Conservation (phyloP, 2,797 vertebrate genomes). For the Hemibagrus guttatus region DNA sequence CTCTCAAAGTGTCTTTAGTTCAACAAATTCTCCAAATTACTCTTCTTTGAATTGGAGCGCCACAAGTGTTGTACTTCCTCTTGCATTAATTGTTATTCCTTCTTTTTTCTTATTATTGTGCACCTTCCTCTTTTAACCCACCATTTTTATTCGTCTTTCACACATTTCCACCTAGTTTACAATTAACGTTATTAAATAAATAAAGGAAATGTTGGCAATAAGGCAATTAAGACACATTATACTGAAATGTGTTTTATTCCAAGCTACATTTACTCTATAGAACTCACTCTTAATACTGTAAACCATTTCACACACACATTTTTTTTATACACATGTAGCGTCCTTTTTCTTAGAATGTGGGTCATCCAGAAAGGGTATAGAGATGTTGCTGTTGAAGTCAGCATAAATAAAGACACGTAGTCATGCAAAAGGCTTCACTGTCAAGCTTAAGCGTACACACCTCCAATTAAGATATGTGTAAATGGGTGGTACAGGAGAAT, state of each 20-base stretch:
- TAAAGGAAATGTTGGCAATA: neutral
- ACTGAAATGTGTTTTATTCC: neutral
- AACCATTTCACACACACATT: neutral
- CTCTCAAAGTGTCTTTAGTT: conserved; percentile 51
- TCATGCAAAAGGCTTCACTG: conserved; percentile 24
- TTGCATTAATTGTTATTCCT: conserved; percentile 47
- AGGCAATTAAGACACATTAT: neutral
- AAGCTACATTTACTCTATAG: neutral
- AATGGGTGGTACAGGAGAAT: conserved; percentile 31
- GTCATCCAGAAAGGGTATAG: conserved; percentile 14
- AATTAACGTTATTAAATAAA: neutral
- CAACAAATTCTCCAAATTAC: conserved; percentile 41
- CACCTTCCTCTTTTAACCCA: conserved; percentile 35
- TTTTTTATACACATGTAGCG: neutral
- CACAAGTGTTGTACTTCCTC: conserved; percentile 49
- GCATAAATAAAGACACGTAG: conserved; percentile 33
- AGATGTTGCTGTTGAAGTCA: conserved; percentile 25
- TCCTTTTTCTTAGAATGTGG: neutral
- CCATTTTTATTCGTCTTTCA: conserved; percentile 17
- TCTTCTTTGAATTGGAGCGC: conserved; percentile 47
- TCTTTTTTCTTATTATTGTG: conserved; percentile 42
- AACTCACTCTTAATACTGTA: neutral
- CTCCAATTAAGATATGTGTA: conserved; percentile 38
- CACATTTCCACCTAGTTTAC: conserved; percentile 12
- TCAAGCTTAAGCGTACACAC: conserved; percentile 11